Base-by-base conservation (phyloP, 1,140 invertebrate species). In the Araneus ventricosus region DNA sequence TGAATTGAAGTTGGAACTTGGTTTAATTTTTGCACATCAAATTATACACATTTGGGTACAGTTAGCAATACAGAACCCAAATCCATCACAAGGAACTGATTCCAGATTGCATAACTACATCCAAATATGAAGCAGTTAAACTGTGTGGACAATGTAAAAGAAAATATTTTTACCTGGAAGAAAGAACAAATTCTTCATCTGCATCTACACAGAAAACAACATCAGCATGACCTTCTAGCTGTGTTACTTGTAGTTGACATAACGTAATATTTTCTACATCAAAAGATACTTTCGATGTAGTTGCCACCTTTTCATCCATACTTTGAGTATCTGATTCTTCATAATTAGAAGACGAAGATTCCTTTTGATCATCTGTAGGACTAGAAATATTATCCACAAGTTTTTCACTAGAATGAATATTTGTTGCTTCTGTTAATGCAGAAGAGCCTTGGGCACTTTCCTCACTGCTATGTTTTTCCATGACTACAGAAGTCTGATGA, bases 181-280 rank as follows among this genome's bases (percentile, higher is more conserved):
- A 93, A 61, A 93, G 34, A 30, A 93, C 30, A 24, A 93, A 34
- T 67, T 93, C 87, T 63, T 89, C 87, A 84, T 89, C 75, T 39
- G 87, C 92, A 52, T 79, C 92, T 27, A 93, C 92, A 45, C 37
- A 52, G n/a, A 82, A 89, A 30, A 93, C 59, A 45, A 84, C 79
- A 89, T 93, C 86, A 8, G 92, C 86, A 84, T 93, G 92, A 22
- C 92, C 92, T 34, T 41, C 75, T 17, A 93, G 30, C 8, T 34
- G 52, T 20, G 59, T 67, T 14, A 80, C 85, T 67, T 93, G 57
- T 30, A 93, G 39, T 7, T 79, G 30, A n/a, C 45, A 93, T 24
- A 88, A 45, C 17, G 61, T 67, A n/a, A 93, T 75, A 34, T 88
- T 87, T n/a, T 88, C 84, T n/a, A 93, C 24, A 80, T 93, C 92